Base-by-base conservation (phyloP, 2,113 vertebrate species). In the Ciconia boyciana region DNA sequence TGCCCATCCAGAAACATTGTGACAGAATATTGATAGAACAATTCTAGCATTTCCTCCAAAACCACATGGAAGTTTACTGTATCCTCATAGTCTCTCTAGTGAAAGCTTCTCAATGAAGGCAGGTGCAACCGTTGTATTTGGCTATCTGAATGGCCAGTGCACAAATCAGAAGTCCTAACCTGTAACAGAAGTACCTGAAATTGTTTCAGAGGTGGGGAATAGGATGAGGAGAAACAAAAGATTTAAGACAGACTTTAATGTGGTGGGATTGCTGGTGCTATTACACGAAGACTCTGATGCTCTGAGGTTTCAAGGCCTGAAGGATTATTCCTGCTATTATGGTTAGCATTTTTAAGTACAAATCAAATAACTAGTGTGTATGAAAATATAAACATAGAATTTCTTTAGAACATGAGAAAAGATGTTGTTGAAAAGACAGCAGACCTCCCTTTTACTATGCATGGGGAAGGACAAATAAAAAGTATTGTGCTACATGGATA, bases 201-300 rank as follows among this genome's bases (percentile, higher is more conserved):
- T n/a, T 69, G 8, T 43, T 61, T 43, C 13, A 46, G 7, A 13
- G 1, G 7, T 60, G 7, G 4, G 16, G 54, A 82, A 65, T 9
- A 43, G 18, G 22, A 34, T 52, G 34, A 83, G 10, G 5, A 74
- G 44, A 54, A 54, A 72, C 7, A 9, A 49, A 52, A 36, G 3
- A 41, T 68, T 36, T 77, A 22, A 68, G 12, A 51, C 3, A 51
- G 5, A 26, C 3, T 52, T 70, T 28, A 54, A 46, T 39, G 6
- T 25, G 17, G 16, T 44, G 11, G 1, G 11, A 28, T 31, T 86
- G 2, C 18, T 89, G 20, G 4, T 43, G 18, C 5, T 60, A 17
- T 46, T 65, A 26, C 34, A 44, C 1, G 7, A 76, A 71, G 24
- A 29, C 7, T 65, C 2, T 0, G 0, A 17, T n/a, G 32, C 4